Base-by-base conservation (phyloP, 1,140 invertebrate species). In the Orussus abietinus region DNA sequence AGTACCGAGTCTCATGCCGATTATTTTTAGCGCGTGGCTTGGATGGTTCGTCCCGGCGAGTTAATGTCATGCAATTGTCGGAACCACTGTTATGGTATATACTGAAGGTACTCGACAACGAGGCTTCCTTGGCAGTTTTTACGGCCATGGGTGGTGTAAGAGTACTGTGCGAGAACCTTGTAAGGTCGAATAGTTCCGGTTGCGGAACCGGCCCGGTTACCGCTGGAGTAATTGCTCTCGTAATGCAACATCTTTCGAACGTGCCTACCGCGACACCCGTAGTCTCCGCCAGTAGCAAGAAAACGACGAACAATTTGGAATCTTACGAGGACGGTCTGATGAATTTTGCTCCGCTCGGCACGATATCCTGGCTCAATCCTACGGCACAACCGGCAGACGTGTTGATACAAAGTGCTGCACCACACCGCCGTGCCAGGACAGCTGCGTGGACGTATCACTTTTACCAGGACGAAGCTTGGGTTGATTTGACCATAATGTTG, bases 391-490 rank as follows among this genome's bases (percentile, higher is more conserved):
- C 90, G 5, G 88, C 90, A 0, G 89, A 93, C 62, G 85, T 91
- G 30, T 74, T 96, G 2, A 85, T 95, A 41, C 75, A 74, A 49
- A 77, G 76, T 57, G 78, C 69, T 1, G 80, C 85, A 5, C 85
- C 88, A 17, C 87, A 92, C 51, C 76, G 89, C 48, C 73, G 90
- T 48, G 86, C 90, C 1, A 77, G 91, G 38, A 88, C 88, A 5
- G 85, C 92, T 1, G 86, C 90, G 28, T 93, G 91, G 88, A 88
- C 88, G 20, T 92, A 94, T 69, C 89, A 94, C 68, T 96, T 92
- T 72, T 92, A 90, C 69, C 88, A 89, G 1, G 88, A 92, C 52
- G 91, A 95, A 71, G 81, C 81, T 6, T 89, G 86, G 73, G 84
- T 93, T 1, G 90, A 93, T 63, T 75, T 95, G 4, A 88, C 83